These are phyloP conservation scores for Knipowitschia caucasica DNA, from an alignment of 2,797 vertebrate species.

Conservation along the genomic window DNA sequence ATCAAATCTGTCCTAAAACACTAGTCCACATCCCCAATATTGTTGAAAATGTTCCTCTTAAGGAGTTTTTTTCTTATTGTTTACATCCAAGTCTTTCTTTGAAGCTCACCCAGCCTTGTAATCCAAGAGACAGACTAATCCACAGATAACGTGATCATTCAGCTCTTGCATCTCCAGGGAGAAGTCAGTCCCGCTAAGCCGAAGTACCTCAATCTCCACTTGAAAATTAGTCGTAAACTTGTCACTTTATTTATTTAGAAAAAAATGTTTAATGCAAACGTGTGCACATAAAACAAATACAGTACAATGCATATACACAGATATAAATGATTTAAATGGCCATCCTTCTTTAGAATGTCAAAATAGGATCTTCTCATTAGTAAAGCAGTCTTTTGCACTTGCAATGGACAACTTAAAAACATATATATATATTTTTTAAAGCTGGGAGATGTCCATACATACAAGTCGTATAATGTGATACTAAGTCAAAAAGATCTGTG, in stretches of 20 bases:
- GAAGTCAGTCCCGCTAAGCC: slow-evolving; percentile 19
- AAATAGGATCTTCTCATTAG: slow-evolving; percentile 43
- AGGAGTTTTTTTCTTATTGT: too few species aligned
- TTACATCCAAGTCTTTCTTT: slow-evolving; percentile 53
- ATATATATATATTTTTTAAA: slow-evolving; percentile 46
- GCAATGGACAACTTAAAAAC: slow-evolving; percentile 20
- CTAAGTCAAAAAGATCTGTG: slow-evolving; percentile 55
- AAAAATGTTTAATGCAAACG: slow-evolving; percentile 71
- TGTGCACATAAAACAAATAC: slow-evolving; percentile 77
- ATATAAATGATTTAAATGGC: slow-evolving; percentile 74
- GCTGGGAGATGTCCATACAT: slow-evolving; percentile 50
- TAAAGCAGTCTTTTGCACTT: slow-evolving; percentile 55
- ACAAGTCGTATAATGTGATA: slow-evolving; percentile 36
- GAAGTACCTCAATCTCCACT: background rate
- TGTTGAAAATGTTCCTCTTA: too few species aligned
- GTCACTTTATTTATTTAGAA: slow-evolving; percentile 53
- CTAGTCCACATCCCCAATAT: too few species aligned
- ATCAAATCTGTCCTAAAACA: background rate
- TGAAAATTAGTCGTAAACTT: slow-evolving; percentile 19
- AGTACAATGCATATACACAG: slow-evolving; percentile 75
- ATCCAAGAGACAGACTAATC: slow-evolving; percentile 73
- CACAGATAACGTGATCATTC: slow-evolving; percentile 53
- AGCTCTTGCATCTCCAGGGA: slow-evolving; percentile 18
- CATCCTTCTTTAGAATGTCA: slow-evolving; percentile 66
- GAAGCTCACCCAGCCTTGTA: slow-evolving; percentile 59